Conservation (phyloP, 2,888 invertebrate species). For the Scrobipalpa atriplicella region DNA sequence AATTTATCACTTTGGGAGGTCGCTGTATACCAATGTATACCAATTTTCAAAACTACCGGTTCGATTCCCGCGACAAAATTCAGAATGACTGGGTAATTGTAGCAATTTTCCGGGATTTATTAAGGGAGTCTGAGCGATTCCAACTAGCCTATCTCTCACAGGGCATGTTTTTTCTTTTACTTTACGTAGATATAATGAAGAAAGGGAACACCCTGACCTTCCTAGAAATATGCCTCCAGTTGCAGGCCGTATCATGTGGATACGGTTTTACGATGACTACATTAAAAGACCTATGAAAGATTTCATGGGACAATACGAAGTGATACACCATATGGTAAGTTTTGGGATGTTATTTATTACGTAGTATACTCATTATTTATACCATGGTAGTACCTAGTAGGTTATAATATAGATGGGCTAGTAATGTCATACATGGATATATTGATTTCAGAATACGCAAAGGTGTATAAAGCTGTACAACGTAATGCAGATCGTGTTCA, state of each 20-base stretch:
- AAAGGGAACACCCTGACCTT: slow-evolving; percentile 87
- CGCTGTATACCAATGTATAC: too few species aligned
- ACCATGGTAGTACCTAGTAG: too few species aligned
- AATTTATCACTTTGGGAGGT: too few species aligned
- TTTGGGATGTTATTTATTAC: too few species aligned
- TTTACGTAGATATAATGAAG: slow-evolving; percentile 86
- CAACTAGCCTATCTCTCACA: too few species aligned
- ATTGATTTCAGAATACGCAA: slow-evolving; percentile 84
- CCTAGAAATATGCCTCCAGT: slow-evolving; percentile 91
- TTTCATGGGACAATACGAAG: slow-evolving; percentile 67
- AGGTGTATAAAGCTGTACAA: slow-evolving; percentile 90
- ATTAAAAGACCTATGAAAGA: slow-evolving; percentile 90
- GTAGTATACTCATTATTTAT: too few species aligned
- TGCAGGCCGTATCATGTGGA: slow-evolving; percentile 92
- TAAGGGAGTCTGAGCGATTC: too few species aligned
- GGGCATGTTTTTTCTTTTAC: background rate
- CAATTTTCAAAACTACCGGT: too few species aligned
- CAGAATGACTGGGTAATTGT: too few species aligned
- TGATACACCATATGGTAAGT: slow-evolving; percentile 70
- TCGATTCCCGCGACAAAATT: too few species aligned
- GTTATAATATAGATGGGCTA: too few species aligned
- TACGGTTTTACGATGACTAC: slow-evolving; percentile 88
- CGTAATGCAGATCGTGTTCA: slow-evolving; percentile 89
- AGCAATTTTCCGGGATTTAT: too few species aligned
- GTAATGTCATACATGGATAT: background rate